These are phyloP conservation scores for Apistogramma diplotaenia DNA, from an alignment of 2,113 vertebrate species.

Conservation along the genomic window DNA sequence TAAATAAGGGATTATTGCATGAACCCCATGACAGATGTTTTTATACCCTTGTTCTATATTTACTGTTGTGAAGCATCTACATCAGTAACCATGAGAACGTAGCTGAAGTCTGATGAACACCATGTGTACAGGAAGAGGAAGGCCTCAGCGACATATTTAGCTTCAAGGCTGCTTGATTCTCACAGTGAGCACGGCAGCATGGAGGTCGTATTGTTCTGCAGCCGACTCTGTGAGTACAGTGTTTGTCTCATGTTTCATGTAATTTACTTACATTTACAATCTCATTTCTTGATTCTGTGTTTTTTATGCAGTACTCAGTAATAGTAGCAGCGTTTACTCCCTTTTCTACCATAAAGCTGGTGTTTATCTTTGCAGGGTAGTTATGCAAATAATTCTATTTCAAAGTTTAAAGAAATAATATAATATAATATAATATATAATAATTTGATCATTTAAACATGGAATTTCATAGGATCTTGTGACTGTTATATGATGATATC, in stretches of 20 bases:
- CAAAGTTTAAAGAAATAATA: background rate
- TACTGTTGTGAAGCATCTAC: rapidly evolving
- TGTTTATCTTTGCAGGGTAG: background rate
- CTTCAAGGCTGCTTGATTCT: background rate
- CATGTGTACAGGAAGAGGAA: background rate
- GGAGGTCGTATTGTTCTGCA: background rate
- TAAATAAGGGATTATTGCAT: too few species aligned
- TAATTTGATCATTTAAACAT: rapidly evolving
- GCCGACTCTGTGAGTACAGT: background rate
- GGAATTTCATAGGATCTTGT: rapidly evolving
- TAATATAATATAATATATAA: too few species aligned
- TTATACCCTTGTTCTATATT: rapidly evolving
- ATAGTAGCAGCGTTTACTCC: too few species aligned
- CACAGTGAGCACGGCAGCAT: background rate
- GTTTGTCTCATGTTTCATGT: background rate
- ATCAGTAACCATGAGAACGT: background rate
- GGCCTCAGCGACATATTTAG: background rate
- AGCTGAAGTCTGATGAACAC: background rate
- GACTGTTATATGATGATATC: rapidly evolving
- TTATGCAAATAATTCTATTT: background rate
- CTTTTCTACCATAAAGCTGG: background rate
- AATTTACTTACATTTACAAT: rapidly evolving
- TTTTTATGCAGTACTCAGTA: background rate
- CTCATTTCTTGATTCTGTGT: rapidly evolving
- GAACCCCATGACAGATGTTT: too few species aligned